Base-by-base conservation (phyloP, 2,888 invertebrate genomes). In the Lithodes maja region DNA sequence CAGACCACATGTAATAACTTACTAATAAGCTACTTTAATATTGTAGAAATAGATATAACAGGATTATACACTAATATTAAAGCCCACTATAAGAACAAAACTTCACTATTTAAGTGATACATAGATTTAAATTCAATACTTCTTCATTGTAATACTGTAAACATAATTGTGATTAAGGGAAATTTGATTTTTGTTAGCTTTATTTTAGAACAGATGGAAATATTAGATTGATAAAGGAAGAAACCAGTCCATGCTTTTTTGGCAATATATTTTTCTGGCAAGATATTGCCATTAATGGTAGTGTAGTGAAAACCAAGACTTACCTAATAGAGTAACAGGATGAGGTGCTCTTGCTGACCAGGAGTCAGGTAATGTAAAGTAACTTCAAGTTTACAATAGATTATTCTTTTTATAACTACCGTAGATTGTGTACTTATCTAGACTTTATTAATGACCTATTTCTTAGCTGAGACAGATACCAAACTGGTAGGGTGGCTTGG, bases 201-300 rank as follows among this genome's bases (percentile, higher is more conserved):
- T 84, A 78, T 55, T 75, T 55, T 55, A 84, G 71, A 84, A 54
- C 54, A 79, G 78, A 83, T 87, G 83, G 87, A 84, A 87, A 83
- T 80, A 83, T 79, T 81, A 85, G 77, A 77, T 81, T 89, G 88
- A 74, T 81, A 85, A 55, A 85, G 88, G 80, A 85, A 80, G 84
- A 85, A 89, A 84, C 88, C 88, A 89, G 88, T 85, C 85, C 85
- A 85, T 89, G 88, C 88, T 89, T 84, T 89, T 69, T 85, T 89
- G 88, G 88, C 85, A 89, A 78, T 89, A 84, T 89, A 89, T 89
- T 89, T 89, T 89, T 89, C 85, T 81, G 88, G 88, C 84, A 85
- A 89, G 74, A 69, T 89, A 89, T 89, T 89, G 84, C 85, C 88
- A 80, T 85, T 78, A 89, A 80, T 83, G 80, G 75, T 89, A 89